These are phyloP conservation scores for Cheilosia vulpina DNA, from an alignment of 2,888 invertebrate genomes.

Conservation along the genomic window DNA sequence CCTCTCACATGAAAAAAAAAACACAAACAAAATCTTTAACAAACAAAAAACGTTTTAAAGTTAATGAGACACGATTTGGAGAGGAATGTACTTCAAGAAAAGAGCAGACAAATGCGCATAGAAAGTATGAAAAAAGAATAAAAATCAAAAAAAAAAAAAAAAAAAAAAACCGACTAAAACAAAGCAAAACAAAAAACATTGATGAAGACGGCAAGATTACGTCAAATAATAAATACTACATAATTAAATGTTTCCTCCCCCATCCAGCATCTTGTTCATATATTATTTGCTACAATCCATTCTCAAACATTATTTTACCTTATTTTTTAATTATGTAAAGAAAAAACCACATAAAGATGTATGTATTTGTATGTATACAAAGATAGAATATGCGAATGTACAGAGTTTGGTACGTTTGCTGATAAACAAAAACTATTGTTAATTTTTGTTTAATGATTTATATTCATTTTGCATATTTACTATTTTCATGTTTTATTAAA, in stretches of 20 bases:
- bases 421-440: conserved; percentile 9
- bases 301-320: conserved; percentile 18
- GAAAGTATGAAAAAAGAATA: conserved; percentile 2
- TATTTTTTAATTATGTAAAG: conserved; percentile 12
- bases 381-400: not conserved
- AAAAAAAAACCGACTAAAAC: no score
- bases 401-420: conserved; percentile 16
- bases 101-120: not conserved
- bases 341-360: conserved; percentile 7
- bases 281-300: conserved; percentile 2
- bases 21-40: not conserved
- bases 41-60: conserved; percentile 11
- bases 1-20: conserved; percentile 1
- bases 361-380: not conserved
- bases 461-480: conserved; percentile 31
- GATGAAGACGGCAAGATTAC: no score
- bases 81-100: conserved; percentile 13
- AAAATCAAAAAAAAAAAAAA: not conserved
- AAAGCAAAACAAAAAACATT: no score
- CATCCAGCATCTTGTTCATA: not conserved
- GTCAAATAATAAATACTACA: no score
- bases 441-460: conserved; percentile 21
- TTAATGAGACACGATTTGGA: conserved; percentile 29
- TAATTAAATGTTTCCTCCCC: not conserved
- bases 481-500: conserved; percentile 47